Evolutionary conservation across 2,113 vertebrate genomes (phyloP).

Genomic region (Xiphias gladius): DNA sequence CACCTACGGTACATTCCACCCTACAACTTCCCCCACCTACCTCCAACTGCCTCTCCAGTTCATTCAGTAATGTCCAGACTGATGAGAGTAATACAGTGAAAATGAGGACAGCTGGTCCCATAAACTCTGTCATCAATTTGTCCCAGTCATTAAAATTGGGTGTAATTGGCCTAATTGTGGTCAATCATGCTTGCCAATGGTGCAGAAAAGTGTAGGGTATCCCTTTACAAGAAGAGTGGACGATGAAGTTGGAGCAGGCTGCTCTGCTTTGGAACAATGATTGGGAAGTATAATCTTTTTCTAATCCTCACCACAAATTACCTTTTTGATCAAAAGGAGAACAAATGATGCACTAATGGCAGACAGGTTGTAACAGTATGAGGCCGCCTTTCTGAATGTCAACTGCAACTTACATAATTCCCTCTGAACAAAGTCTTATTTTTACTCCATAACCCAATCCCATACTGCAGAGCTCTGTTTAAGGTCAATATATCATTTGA

Average conservation of each 20-base stretch:
- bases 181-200: slow-evolving; percentile 75
- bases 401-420: slow-evolving; percentile 13
- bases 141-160: slow-evolving; percentile 74
- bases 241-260: slow-evolving; percentile 34
- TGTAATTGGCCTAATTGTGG: slow-evolving; percentile 78
- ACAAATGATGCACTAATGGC: slow-evolving; percentile 64
- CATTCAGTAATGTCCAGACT: slow-evolving; percentile 44
- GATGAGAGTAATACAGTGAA: slow-evolving; percentile 59
- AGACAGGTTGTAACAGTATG: slow-evolving; percentile 53
- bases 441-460: slow-evolving; percentile 24
- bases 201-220: slow-evolving; percentile 78
- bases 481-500: slow-evolving; percentile 48
- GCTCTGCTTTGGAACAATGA: slow-evolving; percentile 50
- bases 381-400: slow-evolving; percentile 17
- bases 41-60: slow-evolving; percentile 6
- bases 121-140: slow-evolving; percentile 80
- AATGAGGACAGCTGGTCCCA: slow-evolving; percentile 70
- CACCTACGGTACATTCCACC: slow-evolving; percentile 31
- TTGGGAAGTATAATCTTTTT: slow-evolving; percentile 59
- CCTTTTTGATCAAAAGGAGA: slow-evolving; percentile 64
- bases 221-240: slow-evolving; percentile 65
- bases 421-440: slow-evolving; percentile 36
- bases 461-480: slow-evolving; percentile 14
- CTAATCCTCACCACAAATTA: slow-evolving; percentile 64
- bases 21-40: slow-evolving; percentile 6